These are phyloP conservation scores for Nasonia giraulti DNA, from an alignment of 1,140 invertebrate species.

Conservation along the genomic window DNA sequence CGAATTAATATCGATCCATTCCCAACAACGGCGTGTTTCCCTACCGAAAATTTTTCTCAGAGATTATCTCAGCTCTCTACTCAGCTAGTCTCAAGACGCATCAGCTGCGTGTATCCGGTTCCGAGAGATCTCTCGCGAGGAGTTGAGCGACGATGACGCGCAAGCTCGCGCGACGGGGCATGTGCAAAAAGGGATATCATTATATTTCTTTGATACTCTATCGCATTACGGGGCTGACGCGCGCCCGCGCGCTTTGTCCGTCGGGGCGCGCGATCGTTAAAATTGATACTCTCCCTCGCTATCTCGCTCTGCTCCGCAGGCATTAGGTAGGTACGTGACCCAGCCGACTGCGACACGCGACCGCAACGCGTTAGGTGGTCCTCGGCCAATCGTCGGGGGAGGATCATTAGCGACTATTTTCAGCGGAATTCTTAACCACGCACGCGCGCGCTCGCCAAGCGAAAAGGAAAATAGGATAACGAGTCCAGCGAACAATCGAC, in stretches of 20 bases:
- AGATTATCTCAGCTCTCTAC: too few species aligned
- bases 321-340: constrained; percentile 29
- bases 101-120: too few species aligned
- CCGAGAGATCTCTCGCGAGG: too few species aligned
- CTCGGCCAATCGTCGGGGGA: neutral
- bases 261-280: constrained; percentile 42
- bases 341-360: constrained; percentile 33
- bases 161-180: neutral
- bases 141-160: too few species aligned
- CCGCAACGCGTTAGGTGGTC: constrained; percentile 45
- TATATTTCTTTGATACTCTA: constrained; percentile 24
- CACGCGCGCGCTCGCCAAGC: neutral
- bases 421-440: neutral
- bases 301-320: neutral
- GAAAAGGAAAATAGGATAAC: constrained; percentile 48
- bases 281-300: constrained; percentile 46
- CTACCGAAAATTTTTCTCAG: too few species aligned
- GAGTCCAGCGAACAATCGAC: constrained; percentile 1
- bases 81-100: too few species aligned
- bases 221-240: neutral
- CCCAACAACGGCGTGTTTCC: too few species aligned
- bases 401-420: constrained; percentile 49
- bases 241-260: neutral
- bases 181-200: constrained; percentile 19
- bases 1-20: too few species aligned